Percentiles rank a stretch among this genome's conserved stretches.
Evolutionary conservation across 2,888 invertebrate genomes (phyloP).

Genomic region (Phaedon cochleariae): DNA sequence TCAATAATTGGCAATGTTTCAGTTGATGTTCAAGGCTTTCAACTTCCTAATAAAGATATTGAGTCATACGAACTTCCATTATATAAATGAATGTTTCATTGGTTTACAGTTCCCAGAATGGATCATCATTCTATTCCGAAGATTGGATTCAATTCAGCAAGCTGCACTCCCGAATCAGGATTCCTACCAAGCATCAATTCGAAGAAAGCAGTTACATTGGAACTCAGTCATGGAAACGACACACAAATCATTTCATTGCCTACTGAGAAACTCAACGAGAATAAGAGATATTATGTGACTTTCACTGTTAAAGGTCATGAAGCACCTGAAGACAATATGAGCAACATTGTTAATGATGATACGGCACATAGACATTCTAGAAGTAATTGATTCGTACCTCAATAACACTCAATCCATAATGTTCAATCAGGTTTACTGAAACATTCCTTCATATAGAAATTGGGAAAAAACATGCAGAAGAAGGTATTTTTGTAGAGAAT

Average conservation of each 20-base stretch:
- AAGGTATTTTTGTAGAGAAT: too few relatives aligned
- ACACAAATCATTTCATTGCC: slow-evolving; percentile 89
- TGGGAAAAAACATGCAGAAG: too few relatives aligned
- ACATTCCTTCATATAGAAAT: too few relatives aligned
- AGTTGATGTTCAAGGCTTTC: too few relatives aligned
- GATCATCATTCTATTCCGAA: slow-evolving; percentile 84
- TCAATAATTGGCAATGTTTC: too few relatives aligned
- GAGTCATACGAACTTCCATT: too few relatives aligned
- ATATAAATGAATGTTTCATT: too few relatives aligned
- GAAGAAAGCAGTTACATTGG: slow-evolving; percentile 73
- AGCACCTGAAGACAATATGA: slow-evolving; percentile 55
- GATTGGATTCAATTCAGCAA: slow-evolving; percentile 64
- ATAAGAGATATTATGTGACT: slow-evolving; percentile 91
- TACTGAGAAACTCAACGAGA: slow-evolving; percentile 85
- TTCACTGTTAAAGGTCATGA: slow-evolving; percentile 88
- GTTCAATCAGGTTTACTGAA: too few relatives aligned
- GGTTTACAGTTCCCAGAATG: slow-evolving; percentile 80
- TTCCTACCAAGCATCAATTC: slow-evolving; percentile 76
- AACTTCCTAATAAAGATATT: too few relatives aligned
- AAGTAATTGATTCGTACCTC: slow-evolving; percentile 60
- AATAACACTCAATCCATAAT: too few relatives aligned
- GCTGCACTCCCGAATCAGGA: slow-evolving; percentile 57
- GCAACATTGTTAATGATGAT: slow-evolving; percentile 21
- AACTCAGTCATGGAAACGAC: slow-evolving; percentile 84
- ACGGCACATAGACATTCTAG: slow-evolving; percentile 60